Evolutionary conservation across 2,888 invertebrate species (phyloP).

Genomic region (Tromatobia lineatoria): DNA sequence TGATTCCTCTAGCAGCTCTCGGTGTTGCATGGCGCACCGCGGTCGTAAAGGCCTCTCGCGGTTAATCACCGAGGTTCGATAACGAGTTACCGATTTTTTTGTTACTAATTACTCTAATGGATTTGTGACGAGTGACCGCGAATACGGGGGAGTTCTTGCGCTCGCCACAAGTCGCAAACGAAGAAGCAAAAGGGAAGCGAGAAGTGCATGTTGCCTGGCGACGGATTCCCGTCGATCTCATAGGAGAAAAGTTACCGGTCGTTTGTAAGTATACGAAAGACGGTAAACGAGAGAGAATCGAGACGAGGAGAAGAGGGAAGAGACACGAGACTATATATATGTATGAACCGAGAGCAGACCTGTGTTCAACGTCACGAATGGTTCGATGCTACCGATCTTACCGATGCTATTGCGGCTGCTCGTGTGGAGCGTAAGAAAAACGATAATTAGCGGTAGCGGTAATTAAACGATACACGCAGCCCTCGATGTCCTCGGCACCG

Average conservation of each 20-base stretch:
- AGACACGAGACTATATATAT: conserved; percentile 28
- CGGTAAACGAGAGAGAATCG: conserved; percentile 10
- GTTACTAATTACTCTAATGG: conserved; percentile 70
- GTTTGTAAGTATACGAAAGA: conserved; percentile 41
- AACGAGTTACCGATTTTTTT: conserved; percentile 68
- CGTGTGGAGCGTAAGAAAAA: conserved; percentile 71
- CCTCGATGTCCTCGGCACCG: conserved; percentile 52
- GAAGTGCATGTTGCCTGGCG: conserved; percentile 18
- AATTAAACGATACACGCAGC: conserved; percentile 76
- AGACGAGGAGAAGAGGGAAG: conserved; percentile 1
- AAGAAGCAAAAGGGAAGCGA: conserved; percentile 36
- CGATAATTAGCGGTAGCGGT: conserved; percentile 76
- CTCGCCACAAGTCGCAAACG: conserved; percentile 17
- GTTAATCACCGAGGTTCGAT: conserved; percentile 69
- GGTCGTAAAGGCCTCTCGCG: conserved; percentile 68
- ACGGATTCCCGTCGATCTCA: conserved; percentile 34
- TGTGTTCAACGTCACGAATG: conserved; percentile 67
- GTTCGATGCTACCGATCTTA: conserved; percentile 55
- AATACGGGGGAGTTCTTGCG: conserved; percentile 44
- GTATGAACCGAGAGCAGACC: conserved; percentile 52
- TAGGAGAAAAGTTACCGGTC: conserved; percentile 45
- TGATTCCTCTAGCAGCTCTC: conserved; percentile 29
- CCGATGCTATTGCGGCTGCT: conserved; percentile 31
- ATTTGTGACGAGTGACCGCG: conserved; percentile 69
- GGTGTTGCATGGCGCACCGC: conserved; percentile 56